Evolutionary conservation across 1,140 invertebrate genomes (phyloP).

Genomic region (Brachionus plicatilis): DNA sequence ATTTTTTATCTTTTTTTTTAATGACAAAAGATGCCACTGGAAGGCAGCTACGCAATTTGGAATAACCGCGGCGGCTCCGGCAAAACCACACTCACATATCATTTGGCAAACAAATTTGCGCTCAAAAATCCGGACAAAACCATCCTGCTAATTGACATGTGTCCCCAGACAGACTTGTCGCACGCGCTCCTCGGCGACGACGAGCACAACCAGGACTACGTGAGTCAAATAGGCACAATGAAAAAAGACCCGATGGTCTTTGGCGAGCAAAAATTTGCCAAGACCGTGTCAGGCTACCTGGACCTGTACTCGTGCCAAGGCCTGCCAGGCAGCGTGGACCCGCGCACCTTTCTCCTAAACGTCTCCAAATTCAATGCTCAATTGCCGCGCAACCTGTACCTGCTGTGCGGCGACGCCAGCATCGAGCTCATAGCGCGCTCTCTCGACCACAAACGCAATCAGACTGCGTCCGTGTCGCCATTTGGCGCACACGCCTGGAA

Average conservation of each 20-base stretch:
- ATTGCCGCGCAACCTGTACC: slow-evolving; percentile 18
- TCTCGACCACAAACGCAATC: slow-evolving; percentile 7
- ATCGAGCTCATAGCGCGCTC: slow-evolving; percentile 9
- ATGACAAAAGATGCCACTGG: slow-evolving; percentile 39
- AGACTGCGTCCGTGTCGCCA: background rate
- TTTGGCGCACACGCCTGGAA: slow-evolving; percentile 22
- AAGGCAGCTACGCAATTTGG: slow-evolving; percentile 39
- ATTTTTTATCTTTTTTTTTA: background rate
- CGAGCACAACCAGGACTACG: slow-evolving; percentile 1
- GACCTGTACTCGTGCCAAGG: slow-evolving; percentile 15
- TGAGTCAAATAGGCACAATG: slow-evolving; percentile 13
- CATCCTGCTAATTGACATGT: slow-evolving; percentile 36
- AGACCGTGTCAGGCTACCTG: slow-evolving; percentile 35
- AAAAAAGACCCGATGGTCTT: slow-evolving; percentile 5
- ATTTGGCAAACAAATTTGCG: slow-evolving; percentile 37
- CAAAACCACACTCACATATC: slow-evolving; percentile 40
- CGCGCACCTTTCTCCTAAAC: slow-evolving; percentile 32
- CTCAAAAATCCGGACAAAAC: slow-evolving; percentile 33
- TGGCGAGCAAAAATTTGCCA: slow-evolving; percentile 22
- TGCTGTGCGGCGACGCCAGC: slow-evolving; percentile 34
- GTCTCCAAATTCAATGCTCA: slow-evolving; percentile 27
- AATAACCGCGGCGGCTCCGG: slow-evolving; percentile 38
- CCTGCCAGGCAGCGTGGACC: slow-evolving; percentile 10
- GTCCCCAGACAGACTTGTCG: slow-evolving; percentile 38
- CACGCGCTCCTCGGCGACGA: slow-evolving; percentile 31